Evolutionary conservation across 2,888 invertebrate genomes (phyloP).

Genomic region (Lithophane socia): DNA sequence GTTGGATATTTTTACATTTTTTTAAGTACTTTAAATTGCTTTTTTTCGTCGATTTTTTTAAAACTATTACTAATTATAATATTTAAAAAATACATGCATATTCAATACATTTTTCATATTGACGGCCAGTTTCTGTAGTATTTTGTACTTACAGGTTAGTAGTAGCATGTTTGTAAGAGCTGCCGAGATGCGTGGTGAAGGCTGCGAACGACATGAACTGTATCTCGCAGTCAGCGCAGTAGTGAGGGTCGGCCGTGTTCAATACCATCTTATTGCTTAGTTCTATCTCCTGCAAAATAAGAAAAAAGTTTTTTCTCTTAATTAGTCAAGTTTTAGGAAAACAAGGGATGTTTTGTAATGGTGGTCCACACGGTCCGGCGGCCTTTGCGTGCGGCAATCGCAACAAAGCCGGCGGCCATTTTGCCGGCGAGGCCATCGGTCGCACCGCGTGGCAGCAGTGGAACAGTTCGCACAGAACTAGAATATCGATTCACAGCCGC

Average conservation of each 20-base stretch:
- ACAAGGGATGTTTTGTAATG: neutral
- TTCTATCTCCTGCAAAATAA: conserved; percentile 74
- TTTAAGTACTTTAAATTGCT: too few relatives aligned
- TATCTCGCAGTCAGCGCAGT: conserved; percentile 82
- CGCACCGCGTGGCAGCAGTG: too few relatives aligned
- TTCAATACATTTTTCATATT: neutral
- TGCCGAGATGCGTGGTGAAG: conserved; percentile 82
- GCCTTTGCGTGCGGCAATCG: too few relatives aligned
- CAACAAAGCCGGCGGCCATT: too few relatives aligned
- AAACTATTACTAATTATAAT: too few relatives aligned
- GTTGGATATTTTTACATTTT: too few relatives aligned
- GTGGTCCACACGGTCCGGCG: too few relatives aligned
- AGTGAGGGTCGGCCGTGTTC: conserved; percentile 70
- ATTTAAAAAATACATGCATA: too few relatives aligned
- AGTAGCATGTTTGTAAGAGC: conserved; percentile 82
- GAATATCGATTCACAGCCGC: too few relatives aligned
- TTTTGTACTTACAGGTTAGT: conserved; percentile 77
- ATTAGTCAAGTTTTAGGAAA: neutral
- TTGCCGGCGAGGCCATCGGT: too few relatives aligned
- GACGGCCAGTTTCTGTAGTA: neutral
- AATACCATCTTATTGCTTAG: conserved; percentile 57
- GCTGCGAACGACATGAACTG: conserved; percentile 80
- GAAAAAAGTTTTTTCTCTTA: neutral
- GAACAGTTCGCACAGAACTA: too few relatives aligned
- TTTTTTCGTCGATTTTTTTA: too few relatives aligned